phyloP scores from a whole-genome alignment of 2,113 vertebrate species.

The Beaufortia kweichowensis region DNA sequence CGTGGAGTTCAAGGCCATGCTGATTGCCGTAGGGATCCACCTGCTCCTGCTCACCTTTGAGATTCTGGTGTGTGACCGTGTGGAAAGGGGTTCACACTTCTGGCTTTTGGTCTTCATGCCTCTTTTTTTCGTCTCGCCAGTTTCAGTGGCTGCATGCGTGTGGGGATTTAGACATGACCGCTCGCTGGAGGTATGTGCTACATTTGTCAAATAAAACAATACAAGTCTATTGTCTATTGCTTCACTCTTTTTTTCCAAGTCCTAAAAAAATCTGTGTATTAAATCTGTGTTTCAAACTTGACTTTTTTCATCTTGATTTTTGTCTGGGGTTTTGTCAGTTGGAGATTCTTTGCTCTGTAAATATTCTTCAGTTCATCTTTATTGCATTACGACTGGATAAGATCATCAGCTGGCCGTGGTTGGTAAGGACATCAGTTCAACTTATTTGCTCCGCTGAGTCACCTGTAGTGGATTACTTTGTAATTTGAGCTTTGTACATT shows the following conservation, averaged over 20 bases:
- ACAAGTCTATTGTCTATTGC: too few relatives aligned
- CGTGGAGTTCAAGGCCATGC: conserved; percentile 98
- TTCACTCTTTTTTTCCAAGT: too few relatives aligned
- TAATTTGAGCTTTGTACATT: not conserved
- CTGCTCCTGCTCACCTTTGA: conserved; percentile 95
- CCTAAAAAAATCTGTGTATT: too few relatives aligned
- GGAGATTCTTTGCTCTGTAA: conserved; percentile 98
- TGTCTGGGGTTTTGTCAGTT: conserved; percentile 80
- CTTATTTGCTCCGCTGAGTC: not conserved
- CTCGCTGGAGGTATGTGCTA: conserved; percentile 84
- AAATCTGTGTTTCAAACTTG: too few relatives aligned
- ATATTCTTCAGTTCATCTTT: conserved; percentile 99
- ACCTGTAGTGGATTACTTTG: not conserved
- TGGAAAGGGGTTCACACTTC: conserved; percentile 86
- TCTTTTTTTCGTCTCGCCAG: conserved; percentile 94
- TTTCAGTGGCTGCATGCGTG: conserved; percentile 95
- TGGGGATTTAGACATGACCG: conserved; percentile 98
- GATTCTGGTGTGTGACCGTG: conserved; percentile 93
- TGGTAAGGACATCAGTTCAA: conserved; percentile 75
- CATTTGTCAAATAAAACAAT: too few relatives aligned
- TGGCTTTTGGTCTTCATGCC: conserved; percentile 99
- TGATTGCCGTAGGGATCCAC: conserved; percentile 96
- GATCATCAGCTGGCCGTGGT: conserved; percentile 98
- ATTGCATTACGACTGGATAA: conserved; percentile 92
- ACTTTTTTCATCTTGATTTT: not conserved